Percentiles rank a stretch among this genome's conserved stretches.
Evolutionary conservation across 2,888 invertebrate species (phyloP).

Genomic region (Crossocerus cetratus): DNA sequence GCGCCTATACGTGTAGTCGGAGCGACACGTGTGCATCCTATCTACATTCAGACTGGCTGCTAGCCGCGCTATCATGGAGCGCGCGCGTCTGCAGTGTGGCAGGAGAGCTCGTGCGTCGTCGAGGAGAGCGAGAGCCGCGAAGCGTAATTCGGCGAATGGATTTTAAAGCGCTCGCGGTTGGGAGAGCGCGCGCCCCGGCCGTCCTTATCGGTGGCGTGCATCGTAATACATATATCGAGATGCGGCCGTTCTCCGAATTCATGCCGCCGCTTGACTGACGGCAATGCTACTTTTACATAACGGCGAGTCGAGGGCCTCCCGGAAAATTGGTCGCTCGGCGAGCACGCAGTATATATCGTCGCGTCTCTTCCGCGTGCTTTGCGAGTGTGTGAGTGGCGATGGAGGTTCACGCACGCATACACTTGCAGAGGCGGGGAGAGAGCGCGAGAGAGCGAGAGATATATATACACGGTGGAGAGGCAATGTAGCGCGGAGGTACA

Average conservation of each 20-base stretch:
- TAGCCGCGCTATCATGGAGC: too few species aligned
- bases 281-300: neutral
- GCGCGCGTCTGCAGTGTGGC: too few species aligned
- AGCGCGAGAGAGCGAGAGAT: neutral
- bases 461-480: too few species aligned
- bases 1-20: too few species aligned
- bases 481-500: slow-evolving; percentile 10
- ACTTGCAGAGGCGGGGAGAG: neutral
- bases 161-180: too few species aligned
- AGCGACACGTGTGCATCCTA: too few species aligned
- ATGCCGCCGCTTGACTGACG: neutral
- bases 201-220: slow-evolving; percentile 12
- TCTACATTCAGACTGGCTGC: too few species aligned
- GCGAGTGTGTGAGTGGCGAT: neutral
- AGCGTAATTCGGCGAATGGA: too few species aligned
- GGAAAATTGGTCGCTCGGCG: neutral
- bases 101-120: too few species aligned
- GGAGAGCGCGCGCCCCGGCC: too few species aligned
- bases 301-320: neutral
- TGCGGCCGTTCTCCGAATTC: slow-evolving; percentile 6
- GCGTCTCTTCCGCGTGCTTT: slow-evolving; percentile 5
- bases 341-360: neutral
- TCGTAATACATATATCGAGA: slow-evolving; percentile 8
- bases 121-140: too few species aligned
- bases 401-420: neutral